Evolutionary conservation across 2,888 invertebrate species (phyloP).

Genomic region (Aradus depressus): DNA sequence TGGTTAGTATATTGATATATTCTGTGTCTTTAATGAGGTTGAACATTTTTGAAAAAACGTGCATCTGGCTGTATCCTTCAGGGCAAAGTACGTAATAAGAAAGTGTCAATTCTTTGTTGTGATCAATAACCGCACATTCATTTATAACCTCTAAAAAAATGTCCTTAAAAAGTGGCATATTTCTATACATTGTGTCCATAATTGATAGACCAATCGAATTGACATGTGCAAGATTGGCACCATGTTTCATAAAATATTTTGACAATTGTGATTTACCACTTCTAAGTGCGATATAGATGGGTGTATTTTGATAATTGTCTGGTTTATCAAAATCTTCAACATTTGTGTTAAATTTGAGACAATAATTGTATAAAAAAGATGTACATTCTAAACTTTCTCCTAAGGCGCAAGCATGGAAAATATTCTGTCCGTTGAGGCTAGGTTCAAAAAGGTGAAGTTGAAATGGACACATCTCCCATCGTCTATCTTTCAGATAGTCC

Average conservation of each 20-base stretch:
- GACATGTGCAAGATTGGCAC: not conserved
- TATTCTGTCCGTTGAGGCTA: not conserved
- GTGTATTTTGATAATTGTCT: not conserved
- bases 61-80: not conserved
- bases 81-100: too few species aligned
- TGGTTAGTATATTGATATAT: not conserved
- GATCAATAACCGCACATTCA: not conserved
- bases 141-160: not conserved
- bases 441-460: not conserved
- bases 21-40: not conserved
- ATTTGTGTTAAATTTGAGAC: too few species aligned
- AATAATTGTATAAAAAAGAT: too few species aligned
- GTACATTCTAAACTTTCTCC: constrained; percentile 1
- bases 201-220: not conserved
- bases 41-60: not conserved
- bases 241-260: not conserved
- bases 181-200: not conserved
- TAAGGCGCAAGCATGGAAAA: constrained; percentile 11
- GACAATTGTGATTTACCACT: not conserved
- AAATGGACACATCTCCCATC: too few species aligned
- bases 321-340: not conserved
- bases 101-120: too few species aligned
- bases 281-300: not conserved
- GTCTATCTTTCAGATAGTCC: too few species aligned
- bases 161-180: not conserved